Base-by-base conservation (phyloP, 2,888 invertebrate genomes). In the Archips xylosteana region DNA sequence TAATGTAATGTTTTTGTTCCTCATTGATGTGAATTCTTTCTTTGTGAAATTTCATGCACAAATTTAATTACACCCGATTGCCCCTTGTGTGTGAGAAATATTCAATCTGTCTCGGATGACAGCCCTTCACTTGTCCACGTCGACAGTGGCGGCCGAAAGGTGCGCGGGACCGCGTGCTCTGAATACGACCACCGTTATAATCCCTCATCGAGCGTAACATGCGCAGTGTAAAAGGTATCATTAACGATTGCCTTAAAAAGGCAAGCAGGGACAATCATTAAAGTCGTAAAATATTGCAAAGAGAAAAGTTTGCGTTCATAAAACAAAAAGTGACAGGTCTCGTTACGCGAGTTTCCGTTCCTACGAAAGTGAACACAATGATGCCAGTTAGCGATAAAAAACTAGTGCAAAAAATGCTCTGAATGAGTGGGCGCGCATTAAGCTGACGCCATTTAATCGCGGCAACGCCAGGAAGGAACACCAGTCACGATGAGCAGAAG, bases 161-260 rank as follows among this genome's bases (percentile, higher is more conserved):
- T 84, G 85, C 79, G 64, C 82, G 82, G 84, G 84, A 83, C 84
- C 78, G 87, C 77, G 79, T 78, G 81, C 76, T 84, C 84, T 82
- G 88, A 89, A 89, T 85, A 84, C 77, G 80, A 87, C 92, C 92
- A 87, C 92, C 92, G 92, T 90, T 92, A 92, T 90, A 91, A 92
- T 92, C 91, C 91, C 89, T 90, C 93, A 90, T 90, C 91, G 85
- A 86, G 86, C 85, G 85, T 87, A 88, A 87, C 90, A 89, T 87
- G 89, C 89, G 85, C 86, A 87, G 91, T 89, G 90, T 89, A 93
- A 92, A 91, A 92, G 87, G 89, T 91, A 91, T 94, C 92, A 92
- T 94, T 94, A 94, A 92, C 87, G 92, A 91, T 88, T 85, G 85
- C 94, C 93, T 90, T 93, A 90, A 92, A 92, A 93, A 92, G 93